Base-by-base conservation (phyloP, 2,113 vertebrate species). In the Anguilla japonica region DNA sequence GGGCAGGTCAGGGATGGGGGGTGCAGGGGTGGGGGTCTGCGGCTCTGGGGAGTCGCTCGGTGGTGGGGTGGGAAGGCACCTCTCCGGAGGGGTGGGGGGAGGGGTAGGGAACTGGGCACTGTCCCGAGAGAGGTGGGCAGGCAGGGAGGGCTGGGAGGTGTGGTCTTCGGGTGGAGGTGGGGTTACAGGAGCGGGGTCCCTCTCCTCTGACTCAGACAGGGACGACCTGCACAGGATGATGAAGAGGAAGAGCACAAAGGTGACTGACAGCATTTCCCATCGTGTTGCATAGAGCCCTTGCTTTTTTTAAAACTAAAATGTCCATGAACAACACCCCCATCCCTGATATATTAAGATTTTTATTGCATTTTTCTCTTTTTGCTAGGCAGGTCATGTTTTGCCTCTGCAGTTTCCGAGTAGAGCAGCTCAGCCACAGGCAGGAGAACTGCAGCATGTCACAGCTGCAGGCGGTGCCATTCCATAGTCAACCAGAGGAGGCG, bases 31-130 rank as follows among this genome's bases (percentile, higher is more conserved):
- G 82, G 56, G 85, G 41, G 83, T 81, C 41, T 46, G 78, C 50
- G 53, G 80, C 40, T 84, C 84, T 41, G 40, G 84, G 41, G 79
- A 86, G 5, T 71, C 41, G 43, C 50, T 41, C 4, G 57, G n/a
- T 20, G 80, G 50, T 50, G 84, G 67, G 56, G 85, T 75, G 84
- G 83, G 41, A 60, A 16, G 81, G 79, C 60, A 82, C 29, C 91
- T 91, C 78, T 93, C 93, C 0, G 90, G 93, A 80, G 93, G 91
- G 39, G 93, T 91, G 83, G 93, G 90, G 75, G 93, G 86, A 81
- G 92, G 89, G 63, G 91, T 91, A 86, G 90, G 93, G 87, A 94
- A 92, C 43, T 94, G 93, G 2, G 89, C 39, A 5, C 87, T 87
- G 90, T 92, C 89, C 75, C 90, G 90, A 57, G 91, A 91, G 83